Percentiles rank a stretch among this genome's conserved stretches.
phyloP scores from a whole-genome alignment of 1,140 invertebrate species.

The Dufourea novaeangliae region DNA sequence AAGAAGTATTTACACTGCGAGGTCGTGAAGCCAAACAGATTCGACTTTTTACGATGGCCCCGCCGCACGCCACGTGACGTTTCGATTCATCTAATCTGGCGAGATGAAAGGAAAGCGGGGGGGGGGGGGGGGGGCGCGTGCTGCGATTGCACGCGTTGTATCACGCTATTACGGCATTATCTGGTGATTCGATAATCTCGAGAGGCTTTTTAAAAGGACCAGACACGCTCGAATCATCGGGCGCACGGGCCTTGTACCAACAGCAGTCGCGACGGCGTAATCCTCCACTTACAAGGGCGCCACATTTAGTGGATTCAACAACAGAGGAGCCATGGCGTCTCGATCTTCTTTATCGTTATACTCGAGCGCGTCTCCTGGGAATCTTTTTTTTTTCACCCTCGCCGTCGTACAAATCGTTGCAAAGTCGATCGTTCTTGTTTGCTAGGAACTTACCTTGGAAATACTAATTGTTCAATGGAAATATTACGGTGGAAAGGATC shows the following conservation, averaged over 20 bases:
- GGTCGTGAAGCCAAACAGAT: too few species aligned
- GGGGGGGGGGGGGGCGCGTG: too few species aligned
- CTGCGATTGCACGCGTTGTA: slow-evolving; percentile 31
- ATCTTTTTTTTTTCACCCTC: background rate
- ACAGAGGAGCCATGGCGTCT: slow-evolving; percentile 9
- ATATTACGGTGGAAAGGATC: too few species aligned
- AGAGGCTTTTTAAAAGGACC: slow-evolving; percentile 54
- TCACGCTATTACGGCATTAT: slow-evolving; percentile 49
- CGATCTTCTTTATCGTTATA: slow-evolving; percentile 6
- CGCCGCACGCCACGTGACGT: slow-evolving; percentile 18
- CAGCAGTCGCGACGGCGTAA: slow-evolving; percentile 40
- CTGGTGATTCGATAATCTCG: slow-evolving; percentile 47
- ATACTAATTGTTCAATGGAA: too few species aligned
- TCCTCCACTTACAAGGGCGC: slow-evolving; percentile 45
- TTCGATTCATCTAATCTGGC: slow-evolving; percentile 27
- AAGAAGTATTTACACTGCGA: slow-evolving; percentile 20
- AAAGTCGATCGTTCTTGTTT: background rate
- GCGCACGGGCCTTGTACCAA: slow-evolving; percentile 47
- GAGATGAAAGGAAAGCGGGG: slow-evolving; percentile 24
- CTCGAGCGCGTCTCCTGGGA: background rate
- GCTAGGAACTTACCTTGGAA: background rate
- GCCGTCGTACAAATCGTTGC: background rate
- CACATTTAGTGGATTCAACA: slow-evolving; percentile 45
- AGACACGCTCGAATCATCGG: slow-evolving; percentile 41
- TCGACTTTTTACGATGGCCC: background rate